phyloP scores from a whole-genome alignment of 2,888 invertebrate genomes.

The Suillia variegata region DNA sequence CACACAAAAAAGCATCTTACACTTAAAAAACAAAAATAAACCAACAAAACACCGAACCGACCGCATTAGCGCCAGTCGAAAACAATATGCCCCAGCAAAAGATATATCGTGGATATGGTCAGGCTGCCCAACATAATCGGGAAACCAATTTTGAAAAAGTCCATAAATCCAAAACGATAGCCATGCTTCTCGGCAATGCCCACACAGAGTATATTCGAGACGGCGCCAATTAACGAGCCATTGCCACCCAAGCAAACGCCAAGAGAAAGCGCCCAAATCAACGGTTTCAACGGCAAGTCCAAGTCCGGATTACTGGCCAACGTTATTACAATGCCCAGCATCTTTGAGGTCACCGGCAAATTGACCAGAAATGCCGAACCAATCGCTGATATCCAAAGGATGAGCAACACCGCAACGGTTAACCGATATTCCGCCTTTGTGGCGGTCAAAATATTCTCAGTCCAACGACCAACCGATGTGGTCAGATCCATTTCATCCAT shows the following conservation, averaged over 20 bases:
- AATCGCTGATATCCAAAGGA: conserved; percentile 80
- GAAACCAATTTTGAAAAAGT: conserved; percentile 82
- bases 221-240: conserved; percentile 86
- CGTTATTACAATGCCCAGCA: conserved; percentile 76
- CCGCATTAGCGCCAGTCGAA: conserved; percentile 29
- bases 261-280: conserved; percentile 84
- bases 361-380: conserved; percentile 88
- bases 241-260: conserved; percentile 90
- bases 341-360: conserved; percentile 86
- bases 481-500: conserved; percentile 25
- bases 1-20: too few relatives aligned
- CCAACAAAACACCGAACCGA: too few relatives aligned
- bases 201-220: conserved; percentile 86
- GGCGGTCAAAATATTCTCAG: conserved; percentile 67
- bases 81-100: conserved; percentile 70
- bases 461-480: conserved; percentile 65
- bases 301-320: conserved; percentile 70
- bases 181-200: conserved; percentile 90
- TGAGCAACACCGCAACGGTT: conserved; percentile 74
- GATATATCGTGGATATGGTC: conserved; percentile 69
- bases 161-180: conserved; percentile 78
- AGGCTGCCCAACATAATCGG: conserved; percentile 78
- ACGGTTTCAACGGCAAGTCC: conserved; percentile 74
- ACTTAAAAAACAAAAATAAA: too few relatives aligned
- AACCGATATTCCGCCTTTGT: conserved; percentile 68